A percentile compares a stretch with the other conserved stretches of the same genome.
phyloP scores from a whole-genome alignment of 2,888 invertebrate genomes.

The Bombyx huttoni region DNA sequence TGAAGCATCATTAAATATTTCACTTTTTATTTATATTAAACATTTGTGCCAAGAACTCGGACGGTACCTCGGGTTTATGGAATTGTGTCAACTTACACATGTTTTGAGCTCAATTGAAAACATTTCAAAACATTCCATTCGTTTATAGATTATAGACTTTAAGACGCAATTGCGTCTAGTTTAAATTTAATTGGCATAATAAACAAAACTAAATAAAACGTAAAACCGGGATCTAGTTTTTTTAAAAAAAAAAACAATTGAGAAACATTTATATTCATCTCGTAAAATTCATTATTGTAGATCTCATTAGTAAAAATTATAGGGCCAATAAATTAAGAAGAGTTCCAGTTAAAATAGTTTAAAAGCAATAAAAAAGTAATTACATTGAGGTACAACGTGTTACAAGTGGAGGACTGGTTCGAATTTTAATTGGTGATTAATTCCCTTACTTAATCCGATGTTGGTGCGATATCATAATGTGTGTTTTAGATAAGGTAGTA shows the following conservation, averaged over 20 bases:
- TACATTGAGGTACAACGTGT: slow-evolving; percentile 11
- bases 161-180: too few species aligned
- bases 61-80: too few species aligned
- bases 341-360: slow-evolving; percentile 3
- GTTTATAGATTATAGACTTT: too few species aligned
- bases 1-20: too few species aligned
- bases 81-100: too few species aligned
- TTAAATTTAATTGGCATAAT: too few species aligned
- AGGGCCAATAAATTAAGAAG: background rate
- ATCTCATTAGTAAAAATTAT: background rate
- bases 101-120: too few species aligned
- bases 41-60: too few species aligned
- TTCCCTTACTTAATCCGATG: background rate
- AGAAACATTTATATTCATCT: background rate
- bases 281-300: background rate
- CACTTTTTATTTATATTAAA: too few species aligned
- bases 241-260: background rate
- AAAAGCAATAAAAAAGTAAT: slow-evolving; percentile 12
- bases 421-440: slow-evolving; percentile 16
- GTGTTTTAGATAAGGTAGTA: background rate
- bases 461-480: background rate
- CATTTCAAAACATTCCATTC: too few species aligned
- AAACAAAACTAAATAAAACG: background rate
- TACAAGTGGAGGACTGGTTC: slow-evolving; percentile 9
- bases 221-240: background rate